Base-by-base conservation (phyloP, 2,888 invertebrate genomes). In the Lordiphosa fenestrarum region DNA sequence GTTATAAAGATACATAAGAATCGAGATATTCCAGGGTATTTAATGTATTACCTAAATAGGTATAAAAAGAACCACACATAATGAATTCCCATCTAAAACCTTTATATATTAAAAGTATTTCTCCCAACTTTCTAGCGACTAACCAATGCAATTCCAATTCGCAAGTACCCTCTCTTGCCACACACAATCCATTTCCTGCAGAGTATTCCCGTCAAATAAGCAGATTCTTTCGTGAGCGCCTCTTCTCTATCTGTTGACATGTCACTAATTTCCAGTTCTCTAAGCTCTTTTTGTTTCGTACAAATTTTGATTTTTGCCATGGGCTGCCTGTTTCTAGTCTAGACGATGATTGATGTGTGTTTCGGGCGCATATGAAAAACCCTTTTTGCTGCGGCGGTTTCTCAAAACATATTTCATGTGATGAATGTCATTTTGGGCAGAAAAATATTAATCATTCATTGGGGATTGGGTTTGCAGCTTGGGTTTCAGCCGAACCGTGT, bases 201-300 rank as follows among this genome's bases (percentile, higher is more conserved):
- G 44, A 15, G 33, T 44, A 44, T 44, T 44, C 13, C 13, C 1
- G 9, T 15, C 38, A 13, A 56, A 39, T 23, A n/a, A 36, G 15
- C 52, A n/a, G 15, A 38, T 50, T 39, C 41, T n/a, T 15, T 35
- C 36, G 9, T 46, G 51, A 30, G n/a, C 35, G 19, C 33, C 33
- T n/a, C 48, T 38, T 10, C 50, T 10, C 50, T 44, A 67, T 38
- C 68, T 71, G 80, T 77, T 80, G 84, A 80, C 84, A 80, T 83
- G 84, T 77, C 73, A 83, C 84, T 80, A 80, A 80, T 74, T 83
- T 80, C 59, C 33, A 64, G 66, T 69, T 75, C 64, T 66, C 63
- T 40, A 62, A 68, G 66, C 80, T 52, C 57, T 60, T 72, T 77
- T 64, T 65, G 52, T 57, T 57, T 65, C 41, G 46, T 60, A 65